Evolutionary conservation across 2,113 vertebrate species (phyloP), one percentile per base, ranked within the genome.

Genomic region (Sapajus apella): DNA sequence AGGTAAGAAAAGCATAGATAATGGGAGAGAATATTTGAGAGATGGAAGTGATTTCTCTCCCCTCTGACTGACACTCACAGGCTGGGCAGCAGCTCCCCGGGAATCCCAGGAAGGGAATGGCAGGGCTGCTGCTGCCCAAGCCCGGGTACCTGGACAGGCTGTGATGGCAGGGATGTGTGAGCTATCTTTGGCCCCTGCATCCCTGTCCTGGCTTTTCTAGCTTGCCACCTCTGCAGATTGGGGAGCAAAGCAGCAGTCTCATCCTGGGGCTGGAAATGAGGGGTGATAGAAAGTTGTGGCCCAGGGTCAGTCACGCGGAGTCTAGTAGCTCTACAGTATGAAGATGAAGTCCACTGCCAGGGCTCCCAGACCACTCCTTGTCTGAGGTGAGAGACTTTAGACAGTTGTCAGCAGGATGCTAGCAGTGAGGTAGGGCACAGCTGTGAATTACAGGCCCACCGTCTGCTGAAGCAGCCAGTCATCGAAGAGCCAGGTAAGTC

Each of bases 1-100:
- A 99, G 99, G 99, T 99, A 98, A 98, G 99, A 96, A 50, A 93
- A 93, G 81, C 18, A 35, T 70, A 43, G 58, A n/a, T 73, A 20
- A 45, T 56, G 80, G 56, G 35, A 84, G 52, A 92, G 40, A 37
- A 37, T 27, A 27, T 10, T n/a, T 79, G 83, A 89, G 75, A 87
- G 43, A 32, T 12, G 16, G 17, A 52, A 47, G 12, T 5, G 1
- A 37, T 27, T 64, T 13, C 4, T 23, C 87, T 50, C 50, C 2
- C n/a, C 72, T 91, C 61, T 75, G 13, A 76, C 18, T 50, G 35
- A 87, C 25, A 50, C n/a, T 35, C 21, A 21, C 25, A 40, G 40
- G 14, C 81, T 64, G 12, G 30, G 30, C 21, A 43, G 25, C 58
- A 40, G 47, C 32, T 83, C 13, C 58, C 58, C 77, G 76, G 47